Conservation (phyloP, 2,888 invertebrate species). For the Tromatobia lineatoria region DNA sequence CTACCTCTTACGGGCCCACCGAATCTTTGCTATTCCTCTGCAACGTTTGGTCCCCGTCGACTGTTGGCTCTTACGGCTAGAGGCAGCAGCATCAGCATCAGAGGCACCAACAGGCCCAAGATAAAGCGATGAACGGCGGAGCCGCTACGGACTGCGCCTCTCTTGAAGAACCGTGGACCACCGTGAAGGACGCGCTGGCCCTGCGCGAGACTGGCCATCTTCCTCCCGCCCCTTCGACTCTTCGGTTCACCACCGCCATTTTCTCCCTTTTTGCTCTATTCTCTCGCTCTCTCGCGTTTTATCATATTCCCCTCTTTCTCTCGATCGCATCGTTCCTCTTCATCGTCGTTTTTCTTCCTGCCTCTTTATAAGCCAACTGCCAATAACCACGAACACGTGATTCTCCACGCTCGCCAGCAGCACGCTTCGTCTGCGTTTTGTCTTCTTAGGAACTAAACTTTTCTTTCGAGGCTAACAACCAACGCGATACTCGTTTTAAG, state of each 20-base stretch:
- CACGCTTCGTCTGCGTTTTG: conserved; percentile 50
- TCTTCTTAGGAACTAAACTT: no score
- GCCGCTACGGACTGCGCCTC: conserved; percentile 71
- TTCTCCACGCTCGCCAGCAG: conserved; percentile 76
- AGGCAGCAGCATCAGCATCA: conserved; percentile 1
- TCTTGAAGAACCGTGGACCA: conserved; percentile 79
- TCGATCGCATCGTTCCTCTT: conserved; percentile 35
- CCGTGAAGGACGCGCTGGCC: conserved; percentile 80
- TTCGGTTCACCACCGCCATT: conserved; percentile 60
- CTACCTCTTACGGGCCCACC: neutral
- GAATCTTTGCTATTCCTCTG: conserved; percentile 29
- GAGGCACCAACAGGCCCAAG: conserved; percentile 50
- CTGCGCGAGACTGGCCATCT: conserved; percentile 69
- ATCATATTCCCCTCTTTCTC: conserved; percentile 64
- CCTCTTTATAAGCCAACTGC: conserved; percentile 78
- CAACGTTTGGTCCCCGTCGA: conserved; percentile 29
- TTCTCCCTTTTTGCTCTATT: conserved; percentile 55
- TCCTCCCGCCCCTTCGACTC: conserved; percentile 75
- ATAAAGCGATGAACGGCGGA: conserved; percentile 71
- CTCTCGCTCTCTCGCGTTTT: conserved; percentile 65
- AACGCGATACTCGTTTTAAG: conserved; percentile 24
- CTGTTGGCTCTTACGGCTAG: conserved; percentile 17
- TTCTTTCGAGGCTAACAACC: neutral
- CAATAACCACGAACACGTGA: conserved; percentile 83
- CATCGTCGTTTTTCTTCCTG: conserved; percentile 54